Percentiles rank a stretch among this genome's conserved stretches.
These are phyloP conservation scores for Hoplostethus atlanticus DNA, from an alignment of 2,797 vertebrate species.

Conservation along the genomic window DNA sequence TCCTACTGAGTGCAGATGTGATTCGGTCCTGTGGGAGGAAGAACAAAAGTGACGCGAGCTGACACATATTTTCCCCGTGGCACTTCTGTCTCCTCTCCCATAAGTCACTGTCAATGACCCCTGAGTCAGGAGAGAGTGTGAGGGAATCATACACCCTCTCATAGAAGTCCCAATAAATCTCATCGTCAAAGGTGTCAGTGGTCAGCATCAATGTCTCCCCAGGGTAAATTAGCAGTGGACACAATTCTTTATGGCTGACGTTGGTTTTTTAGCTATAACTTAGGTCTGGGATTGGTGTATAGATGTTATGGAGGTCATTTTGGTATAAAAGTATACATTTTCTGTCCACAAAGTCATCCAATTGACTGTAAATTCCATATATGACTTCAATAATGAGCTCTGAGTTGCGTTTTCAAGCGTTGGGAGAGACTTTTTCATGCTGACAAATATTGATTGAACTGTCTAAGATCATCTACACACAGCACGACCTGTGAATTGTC, in stretches of 20 bases:
- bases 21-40: constrained; percentile 37
- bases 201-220: constrained; percentile 33
- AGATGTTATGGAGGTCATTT: too few relatives aligned
- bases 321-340: too few relatives aligned
- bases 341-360: too few relatives aligned
- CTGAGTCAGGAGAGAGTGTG: constrained; percentile 71
- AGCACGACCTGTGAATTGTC: too few relatives aligned
- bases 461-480: too few relatives aligned
- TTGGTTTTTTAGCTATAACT: constrained; percentile 1
- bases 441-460: too few relatives aligned
- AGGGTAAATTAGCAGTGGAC: constrained; percentile 40
- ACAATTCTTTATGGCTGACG: constrained; percentile 34
- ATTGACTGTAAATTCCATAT: too few relatives aligned
- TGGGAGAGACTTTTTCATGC: too few relatives aligned
- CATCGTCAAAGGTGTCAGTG: constrained; percentile 53
- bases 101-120: constrained; percentile 76
- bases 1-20: constrained; percentile 41
- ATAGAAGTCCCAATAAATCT: constrained; percentile 72
- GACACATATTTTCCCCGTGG: constrained; percentile 70
- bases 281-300: too few relatives aligned
- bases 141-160: constrained; percentile 68
- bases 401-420: too few relatives aligned
- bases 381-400: too few relatives aligned
- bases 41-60: constrained; percentile 55
- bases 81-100: constrained; percentile 66